phyloP scores from a whole-genome alignment of 1,140 invertebrate genomes.

The Ceratosolen solmsi region DNA sequence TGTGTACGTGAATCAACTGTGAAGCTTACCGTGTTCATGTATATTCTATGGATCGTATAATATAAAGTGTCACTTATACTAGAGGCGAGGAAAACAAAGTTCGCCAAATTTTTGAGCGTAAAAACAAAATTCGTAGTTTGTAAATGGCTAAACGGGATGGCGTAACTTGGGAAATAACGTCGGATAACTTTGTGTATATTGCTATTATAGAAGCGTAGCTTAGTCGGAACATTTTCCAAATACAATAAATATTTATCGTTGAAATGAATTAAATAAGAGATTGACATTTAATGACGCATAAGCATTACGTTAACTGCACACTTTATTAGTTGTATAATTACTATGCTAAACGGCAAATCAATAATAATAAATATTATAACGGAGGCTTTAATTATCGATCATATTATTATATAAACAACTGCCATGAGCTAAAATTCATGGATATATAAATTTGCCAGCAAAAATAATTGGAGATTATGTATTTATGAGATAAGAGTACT shows the following conservation, averaged over 20 bases:
- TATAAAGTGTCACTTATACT: background rate
- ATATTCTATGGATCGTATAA: background rate
- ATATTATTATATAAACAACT: background rate
- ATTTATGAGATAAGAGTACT: too few relatives aligned
- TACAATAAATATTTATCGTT: background rate
- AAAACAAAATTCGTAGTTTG: background rate
- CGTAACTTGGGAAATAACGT: background rate
- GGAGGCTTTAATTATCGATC: background rate
- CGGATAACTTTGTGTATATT: background rate
- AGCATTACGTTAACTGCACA: background rate
- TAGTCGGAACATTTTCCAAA: background rate
- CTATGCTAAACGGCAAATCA: background rate
- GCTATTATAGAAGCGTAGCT: background rate
- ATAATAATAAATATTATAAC: constrained; percentile 10
- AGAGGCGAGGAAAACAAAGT: background rate
- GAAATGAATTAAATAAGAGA: background rate
- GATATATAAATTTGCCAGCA: too few relatives aligned
- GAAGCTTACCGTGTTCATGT: constrained; percentile 5
- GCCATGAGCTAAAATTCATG: background rate
- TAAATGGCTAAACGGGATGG: background rate
- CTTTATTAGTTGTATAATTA: background rate
- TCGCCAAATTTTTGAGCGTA: background rate
- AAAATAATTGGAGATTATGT: too few relatives aligned
- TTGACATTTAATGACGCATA: background rate
- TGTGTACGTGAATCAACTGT: constrained; percentile 1